A percentile compares a stretch with the other conserved stretches of the same genome.
Evolutionary conservation across 2,888 invertebrate species (phyloP).

Genomic region (Protonemura montana): DNA sequence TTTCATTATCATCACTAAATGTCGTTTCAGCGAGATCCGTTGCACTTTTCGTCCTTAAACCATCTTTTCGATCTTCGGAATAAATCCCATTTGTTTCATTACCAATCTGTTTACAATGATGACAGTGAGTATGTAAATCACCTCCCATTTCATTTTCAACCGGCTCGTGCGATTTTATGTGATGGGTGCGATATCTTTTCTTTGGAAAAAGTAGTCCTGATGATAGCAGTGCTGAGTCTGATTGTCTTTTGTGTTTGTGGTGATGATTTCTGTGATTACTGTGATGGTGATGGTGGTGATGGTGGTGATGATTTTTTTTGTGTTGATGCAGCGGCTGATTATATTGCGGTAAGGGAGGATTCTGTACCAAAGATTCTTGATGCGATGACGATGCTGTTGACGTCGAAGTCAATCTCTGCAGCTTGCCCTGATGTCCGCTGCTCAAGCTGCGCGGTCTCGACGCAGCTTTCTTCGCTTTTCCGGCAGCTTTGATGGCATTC

Average conservation of each 20-base stretch:
- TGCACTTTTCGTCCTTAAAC: slow-evolving; percentile 34
- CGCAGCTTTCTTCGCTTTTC: slow-evolving; percentile 18
- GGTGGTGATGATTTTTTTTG: slow-evolving; percentile 59
- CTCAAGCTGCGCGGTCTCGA: background rate
- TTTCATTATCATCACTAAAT: slow-evolving; percentile 39
- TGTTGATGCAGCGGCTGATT: slow-evolving; percentile 55
- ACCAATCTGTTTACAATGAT: slow-evolving; percentile 2
- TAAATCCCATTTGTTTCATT: background rate
- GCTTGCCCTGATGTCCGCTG: slow-evolving; percentile 34
- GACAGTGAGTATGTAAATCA: background rate
- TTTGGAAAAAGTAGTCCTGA: slow-evolving; percentile 48
- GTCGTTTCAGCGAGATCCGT: slow-evolving; percentile 43
- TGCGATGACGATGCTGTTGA: slow-evolving; percentile 60
- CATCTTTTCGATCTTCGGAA: background rate
- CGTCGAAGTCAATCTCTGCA: slow-evolving; percentile 57
- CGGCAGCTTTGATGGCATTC: slow-evolving; percentile 64
- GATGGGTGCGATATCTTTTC: slow-evolving; percentile 49
- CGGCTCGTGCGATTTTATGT: slow-evolving; percentile 50
- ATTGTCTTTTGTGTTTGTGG: slow-evolving; percentile 50
- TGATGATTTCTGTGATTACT: slow-evolving; percentile 55
- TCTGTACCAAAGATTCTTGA: slow-evolving; percentile 55
- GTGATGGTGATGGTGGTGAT: slow-evolving; percentile 52
- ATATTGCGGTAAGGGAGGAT: background rate
- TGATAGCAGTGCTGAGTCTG: slow-evolving; percentile 44
- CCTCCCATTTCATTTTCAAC: slow-evolving; percentile 47